Evolutionary conservation across 92 coral and sea anemone genomes (phyloP).

Genomic region (Phenganax stokvisi): DNA sequence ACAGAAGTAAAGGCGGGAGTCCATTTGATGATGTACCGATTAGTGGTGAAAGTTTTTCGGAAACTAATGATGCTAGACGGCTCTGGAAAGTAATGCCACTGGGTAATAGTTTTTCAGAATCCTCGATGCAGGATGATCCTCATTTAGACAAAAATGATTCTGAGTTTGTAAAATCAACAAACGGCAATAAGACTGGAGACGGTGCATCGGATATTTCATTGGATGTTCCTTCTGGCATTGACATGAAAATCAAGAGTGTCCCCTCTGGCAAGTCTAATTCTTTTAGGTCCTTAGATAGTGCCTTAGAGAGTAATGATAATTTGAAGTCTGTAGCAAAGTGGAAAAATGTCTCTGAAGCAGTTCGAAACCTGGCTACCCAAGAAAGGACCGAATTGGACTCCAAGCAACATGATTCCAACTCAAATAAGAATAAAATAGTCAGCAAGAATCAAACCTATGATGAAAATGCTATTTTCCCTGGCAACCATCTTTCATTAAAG

Average conservation of each 20-base stretch:
- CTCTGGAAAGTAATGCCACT: conserved; percentile 5
- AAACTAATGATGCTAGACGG: not conserved
- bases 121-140: not conserved
- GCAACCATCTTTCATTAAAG: no score
- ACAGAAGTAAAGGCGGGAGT: not conserved
- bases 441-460: no score
- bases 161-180: not conserved
- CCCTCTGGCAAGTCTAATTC: not conserved
- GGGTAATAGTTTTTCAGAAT: not conserved
- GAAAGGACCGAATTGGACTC: no score
- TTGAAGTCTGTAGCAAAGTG: not conserved
- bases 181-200: not conserved
- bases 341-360: no score
- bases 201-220: not conserved
- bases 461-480: no score
- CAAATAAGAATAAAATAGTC: no score
- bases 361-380: no score
- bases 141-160: not conserved
- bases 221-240: not conserved
- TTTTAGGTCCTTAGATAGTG: not conserved
- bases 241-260: not conserved
- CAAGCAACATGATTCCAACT: no score
- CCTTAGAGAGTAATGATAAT: not conserved
- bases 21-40: not conserved
- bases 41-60: not conserved